Evolutionary conservation across 1,140 invertebrate species (phyloP), one percentile per base, ranked within the genome.

Genomic region (Drosophila miranda): DNA sequence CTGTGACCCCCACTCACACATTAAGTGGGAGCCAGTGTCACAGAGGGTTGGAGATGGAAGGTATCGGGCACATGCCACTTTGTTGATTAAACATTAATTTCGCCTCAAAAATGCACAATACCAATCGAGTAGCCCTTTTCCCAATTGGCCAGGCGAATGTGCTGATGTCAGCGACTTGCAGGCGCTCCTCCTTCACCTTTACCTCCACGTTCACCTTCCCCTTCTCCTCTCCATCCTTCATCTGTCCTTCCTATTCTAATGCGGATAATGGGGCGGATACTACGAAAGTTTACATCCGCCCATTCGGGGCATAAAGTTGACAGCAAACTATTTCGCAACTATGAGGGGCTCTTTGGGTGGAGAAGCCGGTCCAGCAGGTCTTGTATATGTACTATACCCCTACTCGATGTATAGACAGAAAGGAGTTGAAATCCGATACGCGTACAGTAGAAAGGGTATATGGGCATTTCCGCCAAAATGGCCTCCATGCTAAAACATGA

Each of bases 61-160:
- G 21, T 11, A 6, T 23, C 2, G 8, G 28, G 46, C 13, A 61
- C 51, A 61, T 57, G 48, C 64, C 77, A 75, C 62, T 75, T 75
- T 75, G 51, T 70, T 80, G 80, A 80, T 86, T 83, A 86, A 86
- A 76, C 56, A 86, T 83, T 80, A 55, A 83, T 83, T 75, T 56
- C 71, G 63, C 53, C 60, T 74, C 60, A 60, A 48, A 71, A 71
- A 71, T 71, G 66, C 67, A 71, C 42, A 70, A 49, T 52, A 38
- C 55, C 62, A 63, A 80, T 59, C 67, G 48, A 60, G 34, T 46
- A 42, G 8, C 30, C 53, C 7, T 2, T 2, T 8, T 2, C 28
- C 28, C 6, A 2, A 2, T 28, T 46, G 44, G 4, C 51, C 41
- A 13, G 8, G 8, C 3, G 16, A 8, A 11, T 16, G 19, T 5